Evolutionary conservation across 2,797 vertebrate genomes (phyloP), one percentile per base, ranked within the genome.

Genomic region (Pterois miles): DNA sequence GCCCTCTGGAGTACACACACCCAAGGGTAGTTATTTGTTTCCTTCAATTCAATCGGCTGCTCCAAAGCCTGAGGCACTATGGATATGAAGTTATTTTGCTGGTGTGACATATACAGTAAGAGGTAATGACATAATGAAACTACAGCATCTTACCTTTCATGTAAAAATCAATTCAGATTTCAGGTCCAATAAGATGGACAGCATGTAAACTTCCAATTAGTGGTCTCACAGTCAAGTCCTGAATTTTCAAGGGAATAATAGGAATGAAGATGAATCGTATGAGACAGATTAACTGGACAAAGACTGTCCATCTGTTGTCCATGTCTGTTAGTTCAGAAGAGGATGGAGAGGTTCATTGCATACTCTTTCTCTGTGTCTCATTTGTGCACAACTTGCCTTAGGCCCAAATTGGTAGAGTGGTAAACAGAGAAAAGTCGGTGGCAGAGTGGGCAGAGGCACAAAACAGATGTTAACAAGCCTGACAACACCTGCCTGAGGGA

Each of bases 391-490:
- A 62, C 8, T 65, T 57, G 50, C 53, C 36, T 57, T 64, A 33
- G 29, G 65, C 62, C 60, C 14, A 65, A 74, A 82, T 53, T 69
- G 53, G 71, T 34, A 1, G 7, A 66, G 56, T 25, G 18, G 33
- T 69, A 69, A 72, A 68, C 38, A 67, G n/a, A 48, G 54, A 65
- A 64, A 62, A 23, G 54, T 77, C 58, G 7, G 63, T 46, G 25
- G 52, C 63, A 74, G 60, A 71, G 40, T 27, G 40, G 58, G 79
- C 1, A 53, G 48, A 25, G 52, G 43, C 75, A 75, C 68, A 65
- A 85, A 80, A 83, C 67, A 78, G 67, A 68, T 70, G 80, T 83
- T 81, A 79, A 84, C 59, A 76, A 76, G 77, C 53, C 59, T 71
- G 70, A 75, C 12, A 23, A 78, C 75, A 71, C 38, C 23, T 57